Conservation (phyloP, 2,888 invertebrate species). For the Noctua fimbriata region DNA sequence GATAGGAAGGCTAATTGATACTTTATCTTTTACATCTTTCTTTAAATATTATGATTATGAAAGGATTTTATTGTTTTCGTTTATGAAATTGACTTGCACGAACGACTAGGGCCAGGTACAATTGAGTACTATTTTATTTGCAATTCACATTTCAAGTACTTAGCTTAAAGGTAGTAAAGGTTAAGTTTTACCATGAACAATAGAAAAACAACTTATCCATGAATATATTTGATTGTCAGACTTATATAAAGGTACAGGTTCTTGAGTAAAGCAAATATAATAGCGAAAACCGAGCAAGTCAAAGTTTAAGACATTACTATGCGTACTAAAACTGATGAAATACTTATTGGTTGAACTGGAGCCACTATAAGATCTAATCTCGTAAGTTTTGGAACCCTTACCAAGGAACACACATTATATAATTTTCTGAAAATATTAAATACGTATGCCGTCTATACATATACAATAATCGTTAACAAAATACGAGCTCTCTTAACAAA, state of each 20-base stretch:
- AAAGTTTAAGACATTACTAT: background rate
- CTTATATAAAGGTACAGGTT: background rate
- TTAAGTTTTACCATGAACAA: constrained; percentile 8
- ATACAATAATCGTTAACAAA: background rate
- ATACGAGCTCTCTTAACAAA: background rate
- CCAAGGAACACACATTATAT: background rate
- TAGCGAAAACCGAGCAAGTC: background rate
- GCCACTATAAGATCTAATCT: background rate
- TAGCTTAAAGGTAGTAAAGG: background rate
- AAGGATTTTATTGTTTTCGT: constrained; percentile 44
- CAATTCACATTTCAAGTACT: constrained; percentile 5
- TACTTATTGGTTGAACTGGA: background rate
- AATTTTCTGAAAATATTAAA: background rate
- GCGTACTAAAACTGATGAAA: background rate
- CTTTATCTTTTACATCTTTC: constrained; percentile 41
- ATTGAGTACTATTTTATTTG: constrained; percentile 23
- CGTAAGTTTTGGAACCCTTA: background rate
- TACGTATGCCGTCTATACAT: background rate
- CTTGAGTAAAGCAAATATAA: background rate
- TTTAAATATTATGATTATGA: constrained; percentile 31
- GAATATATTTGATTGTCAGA: constrained; percentile 18
- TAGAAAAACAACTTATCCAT: background rate
- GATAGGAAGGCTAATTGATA: constrained; percentile 52
- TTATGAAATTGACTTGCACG: constrained; percentile 40
- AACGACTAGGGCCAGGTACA: constrained; percentile 23